Evolutionary conservation across 2,797 vertebrate species (phyloP), one percentile per base, ranked within the genome.

Genomic region (Protonibea diacanthus): DNA sequence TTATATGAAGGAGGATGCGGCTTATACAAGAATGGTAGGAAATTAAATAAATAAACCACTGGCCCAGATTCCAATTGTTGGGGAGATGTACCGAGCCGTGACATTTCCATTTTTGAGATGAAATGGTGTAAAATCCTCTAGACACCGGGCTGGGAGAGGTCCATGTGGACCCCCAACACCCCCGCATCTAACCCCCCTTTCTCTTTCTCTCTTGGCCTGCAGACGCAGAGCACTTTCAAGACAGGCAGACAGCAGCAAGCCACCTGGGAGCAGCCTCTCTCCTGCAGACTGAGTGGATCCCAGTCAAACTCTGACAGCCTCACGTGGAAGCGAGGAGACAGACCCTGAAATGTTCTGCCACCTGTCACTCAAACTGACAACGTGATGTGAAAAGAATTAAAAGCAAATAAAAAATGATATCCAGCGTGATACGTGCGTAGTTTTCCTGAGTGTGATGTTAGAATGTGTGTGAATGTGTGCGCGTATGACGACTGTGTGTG

Each of bases 341-440:
- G 91, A 95, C 89, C 94, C 92, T 92, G 91, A 94, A 95, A 95
- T 94, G 91, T 93, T 94, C 94, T 95, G 94, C 94, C 92, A 95
- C 89, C 84, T 94, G 95, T 92, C 95, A 96, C 88, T 96, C 95
- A 95, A 92, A 86, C 91, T 94, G 91, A 93, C 93, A 93, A 85
- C 59, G 82, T 87, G 87, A 91, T 91, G 92, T 90, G 90, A 89
- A 86, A 91, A 89, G 90, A 95, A 93, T 92, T 93, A 93, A 93
- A 93, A 92, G 91, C 89, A 93, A 93, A 92, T 87, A 89, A 82
- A 86, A 88, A 88, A 87, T 64, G 15, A 91, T 87, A 87, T 77
- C 81, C 60, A 21, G 71, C 23, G 20, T 77, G 25, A 49, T 73
- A 74, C 52, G 58, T 75, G 82, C 45, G 0, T 21, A 2, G 63